These are phyloP conservation scores for Acropternis orthonyx DNA, from an alignment of 2,797 vertebrate species.

Conservation along the genomic window DNA sequence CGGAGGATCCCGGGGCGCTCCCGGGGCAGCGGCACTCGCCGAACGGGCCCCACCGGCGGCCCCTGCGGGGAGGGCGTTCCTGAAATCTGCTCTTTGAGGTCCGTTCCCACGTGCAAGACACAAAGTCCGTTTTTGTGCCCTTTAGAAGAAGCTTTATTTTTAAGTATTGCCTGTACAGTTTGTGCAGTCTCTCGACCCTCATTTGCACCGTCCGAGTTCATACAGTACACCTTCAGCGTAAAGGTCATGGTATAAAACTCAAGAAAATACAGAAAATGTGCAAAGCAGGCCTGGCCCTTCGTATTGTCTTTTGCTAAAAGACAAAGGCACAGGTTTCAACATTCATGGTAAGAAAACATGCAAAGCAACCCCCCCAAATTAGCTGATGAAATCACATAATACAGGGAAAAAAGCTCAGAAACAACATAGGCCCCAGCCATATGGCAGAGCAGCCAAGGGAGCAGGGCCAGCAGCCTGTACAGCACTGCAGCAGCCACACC, in stretches of 20 bases:
- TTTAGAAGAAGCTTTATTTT: not conserved
- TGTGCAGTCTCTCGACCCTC: not conserved
- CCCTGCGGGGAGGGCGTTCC: not conserved
- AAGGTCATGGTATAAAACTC: not conserved
- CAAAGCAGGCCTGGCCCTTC: not conserved
- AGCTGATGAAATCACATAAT: fast-evolving
- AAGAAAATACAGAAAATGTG: not conserved
- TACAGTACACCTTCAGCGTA: no score
- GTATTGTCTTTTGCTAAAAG: not conserved
- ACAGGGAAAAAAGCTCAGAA: not conserved
- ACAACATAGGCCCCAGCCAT: fast-evolving
- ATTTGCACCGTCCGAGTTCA: not conserved
- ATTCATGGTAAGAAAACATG: not conserved
- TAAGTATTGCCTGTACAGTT: fast-evolving
- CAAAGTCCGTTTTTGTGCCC: not conserved
- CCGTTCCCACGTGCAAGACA: not conserved
- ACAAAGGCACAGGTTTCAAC: not conserved
- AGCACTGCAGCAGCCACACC: fast-evolving
- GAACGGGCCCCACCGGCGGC: not conserved
- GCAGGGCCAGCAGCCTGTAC: fast-evolving
- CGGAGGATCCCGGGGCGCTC: not conserved
- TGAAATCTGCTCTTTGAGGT: not conserved
- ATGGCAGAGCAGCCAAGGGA: not conserved
- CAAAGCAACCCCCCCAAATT: not conserved
- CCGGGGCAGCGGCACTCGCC: not conserved